Evolutionary conservation across 35 echinoderm and acorn worm genomes (phyloP), one percentile per base, ranked within the genome.

Genomic region (Lytechinus variegatus): DNA sequence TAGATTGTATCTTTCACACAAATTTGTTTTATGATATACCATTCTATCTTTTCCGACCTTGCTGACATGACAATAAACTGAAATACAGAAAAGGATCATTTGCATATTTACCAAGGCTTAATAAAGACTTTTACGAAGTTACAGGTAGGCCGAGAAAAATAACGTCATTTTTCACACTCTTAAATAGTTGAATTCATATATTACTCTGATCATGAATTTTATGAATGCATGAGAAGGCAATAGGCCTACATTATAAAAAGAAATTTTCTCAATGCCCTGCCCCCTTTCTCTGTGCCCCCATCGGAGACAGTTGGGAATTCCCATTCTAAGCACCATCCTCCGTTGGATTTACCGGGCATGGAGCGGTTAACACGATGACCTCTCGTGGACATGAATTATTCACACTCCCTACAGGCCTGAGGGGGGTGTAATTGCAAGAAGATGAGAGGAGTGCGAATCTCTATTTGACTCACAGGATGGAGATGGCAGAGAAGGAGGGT

Each of bases 381-480:
- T 79, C 66, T 79, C 66, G 66, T 79, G 66, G 66, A 79, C 66
- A 79, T 79, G 66, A 79, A 79, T 79, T 79, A 79, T 79, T 79
- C 66, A 79, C 16, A 24, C 66, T 79, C 19, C 66, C 19, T 79
- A 79, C 66, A 19, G 24, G 66, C 66, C 66, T 5, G 66, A 79
- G 66, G 66, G 60, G 66, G 66, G 66, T 79, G 56, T 11, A 11
- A 13, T 16, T 79, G 66, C 66, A 24, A 79, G 66, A 79, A 79
- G 66, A 19, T 21, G 66, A 16, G 19, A 79, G 66, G 66, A 79
- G 66, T 24, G 56, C 10, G 56, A 21, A 79, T 79, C 66, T 79
- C 66, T 79, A 16, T n/a, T 79, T 79, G 66, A 79, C 66, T 79
- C 66, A 79, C 21, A 79, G 66, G 66, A 16, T 19, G 66, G 66